A percentile compares a stretch with the other conserved stretches of the same genome.
phyloP scores from a whole-genome alignment of 2,113 vertebrate species.

The Uropsilus gracilis region DNA sequence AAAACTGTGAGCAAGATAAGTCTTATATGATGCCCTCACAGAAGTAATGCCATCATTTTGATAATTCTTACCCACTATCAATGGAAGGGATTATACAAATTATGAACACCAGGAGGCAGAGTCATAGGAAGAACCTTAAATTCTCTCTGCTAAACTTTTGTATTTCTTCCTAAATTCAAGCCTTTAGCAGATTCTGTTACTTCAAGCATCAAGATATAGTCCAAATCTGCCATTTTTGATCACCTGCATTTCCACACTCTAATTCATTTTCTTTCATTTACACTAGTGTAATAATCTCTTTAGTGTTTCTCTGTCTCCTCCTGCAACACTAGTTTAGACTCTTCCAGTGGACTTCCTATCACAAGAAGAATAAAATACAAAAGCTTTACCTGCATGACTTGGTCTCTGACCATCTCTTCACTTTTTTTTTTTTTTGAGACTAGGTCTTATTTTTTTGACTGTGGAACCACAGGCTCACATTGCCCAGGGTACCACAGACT shows the following conservation, averaged over 20 bases:
- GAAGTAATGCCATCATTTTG: background rate
- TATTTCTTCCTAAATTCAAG: background rate
- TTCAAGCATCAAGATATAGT: background rate
- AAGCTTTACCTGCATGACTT: background rate
- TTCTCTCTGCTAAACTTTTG: background rate
- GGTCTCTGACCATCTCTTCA: background rate
- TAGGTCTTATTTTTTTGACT: too few species aligned
- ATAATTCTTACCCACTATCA: background rate
- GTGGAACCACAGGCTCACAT: too few species aligned
- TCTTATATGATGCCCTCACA: background rate
- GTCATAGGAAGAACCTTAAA: background rate
- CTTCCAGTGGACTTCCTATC: background rate
- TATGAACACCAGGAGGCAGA: background rate
- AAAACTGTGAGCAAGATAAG: background rate
- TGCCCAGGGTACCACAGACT: too few species aligned
- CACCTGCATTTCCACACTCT: background rate
- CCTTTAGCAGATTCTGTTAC: background rate
- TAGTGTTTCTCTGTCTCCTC: background rate
- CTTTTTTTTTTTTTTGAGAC: too few species aligned
- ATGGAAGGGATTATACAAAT: background rate
- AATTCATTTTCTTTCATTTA: background rate
- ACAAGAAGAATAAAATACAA: background rate
- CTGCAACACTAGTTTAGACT: background rate
- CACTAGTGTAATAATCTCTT: background rate
- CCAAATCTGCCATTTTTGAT: background rate